Percentiles rank a stretch among this genome's conserved stretches.
Evolutionary conservation across 1,140 invertebrate species (phyloP).

Genomic region (Hestina assimilis): DNA sequence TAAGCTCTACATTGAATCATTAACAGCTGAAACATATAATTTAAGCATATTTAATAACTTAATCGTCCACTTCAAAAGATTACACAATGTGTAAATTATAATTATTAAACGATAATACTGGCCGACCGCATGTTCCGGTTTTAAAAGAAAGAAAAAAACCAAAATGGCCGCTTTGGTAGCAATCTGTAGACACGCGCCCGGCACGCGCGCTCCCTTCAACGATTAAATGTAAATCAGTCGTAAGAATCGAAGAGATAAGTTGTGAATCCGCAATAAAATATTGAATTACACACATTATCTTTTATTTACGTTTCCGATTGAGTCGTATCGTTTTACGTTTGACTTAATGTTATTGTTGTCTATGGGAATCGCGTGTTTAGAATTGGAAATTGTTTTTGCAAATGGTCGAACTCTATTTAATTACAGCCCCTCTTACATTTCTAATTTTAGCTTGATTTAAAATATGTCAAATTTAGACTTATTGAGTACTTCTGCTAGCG

Average conservation of each 20-base stretch:
- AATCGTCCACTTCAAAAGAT: constrained; percentile 29
- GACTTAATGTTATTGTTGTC: constrained; percentile 57
- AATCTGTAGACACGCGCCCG: constrained; percentile 58
- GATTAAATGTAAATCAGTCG: constrained; percentile 59
- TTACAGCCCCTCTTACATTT: too few species aligned
- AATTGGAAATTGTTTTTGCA: constrained; percentile 20
- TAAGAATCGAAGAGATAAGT: constrained; percentile 54
- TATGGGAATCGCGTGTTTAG: constrained; percentile 46
- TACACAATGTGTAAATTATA: constrained; percentile 35
- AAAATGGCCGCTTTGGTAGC: constrained; percentile 37
- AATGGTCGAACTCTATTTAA: constrained; percentile 3
- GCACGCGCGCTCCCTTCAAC: constrained; percentile 48
- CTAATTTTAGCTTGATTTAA: too few species aligned
- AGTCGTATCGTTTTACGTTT: constrained; percentile 61
- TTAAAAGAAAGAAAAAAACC: constrained; percentile 51
- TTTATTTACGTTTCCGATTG: constrained; percentile 73
- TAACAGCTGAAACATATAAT: constrained; percentile 18
- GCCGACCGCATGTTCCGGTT: constrained; percentile 26
- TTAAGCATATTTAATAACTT: constrained; percentile 26
- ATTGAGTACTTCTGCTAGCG: too few species aligned
- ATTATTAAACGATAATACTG: constrained; percentile 46
- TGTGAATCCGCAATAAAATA: constrained; percentile 65
- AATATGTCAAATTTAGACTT: too few species aligned
- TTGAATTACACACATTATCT: constrained; percentile 69
- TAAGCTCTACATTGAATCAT: neutral